Conservation (phyloP, 1,140 invertebrate genomes). For the Gonatopus flavifemur region DNA sequence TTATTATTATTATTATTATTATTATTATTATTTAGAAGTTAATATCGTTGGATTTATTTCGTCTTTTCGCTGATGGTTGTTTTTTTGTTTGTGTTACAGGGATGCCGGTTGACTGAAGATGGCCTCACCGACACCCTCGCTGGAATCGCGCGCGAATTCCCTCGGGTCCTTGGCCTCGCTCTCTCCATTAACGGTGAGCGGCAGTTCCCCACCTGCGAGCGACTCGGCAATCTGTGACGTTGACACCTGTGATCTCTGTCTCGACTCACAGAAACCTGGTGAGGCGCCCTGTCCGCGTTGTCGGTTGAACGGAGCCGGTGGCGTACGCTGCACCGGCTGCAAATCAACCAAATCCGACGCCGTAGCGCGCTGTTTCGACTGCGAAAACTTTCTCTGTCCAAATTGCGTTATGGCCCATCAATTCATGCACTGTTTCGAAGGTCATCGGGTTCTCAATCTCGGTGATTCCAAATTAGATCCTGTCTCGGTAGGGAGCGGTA, state of each 20-base stretch:
- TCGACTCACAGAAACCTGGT: constrained; percentile 76
- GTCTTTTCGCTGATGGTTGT: no score
- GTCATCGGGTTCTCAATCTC: constrained; percentile 84
- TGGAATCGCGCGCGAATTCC: constrained; percentile 89
- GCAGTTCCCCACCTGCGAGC: constrained; percentile 77
- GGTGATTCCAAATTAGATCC: constrained; percentile 64
- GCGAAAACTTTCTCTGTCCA: constrained; percentile 90
- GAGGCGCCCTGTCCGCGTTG: constrained; percentile 83
- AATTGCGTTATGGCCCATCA: constrained; percentile 98
- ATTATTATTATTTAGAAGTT: no score
- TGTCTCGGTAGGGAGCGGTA: no score
- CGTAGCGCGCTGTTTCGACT: constrained; percentile 90
- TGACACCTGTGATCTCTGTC: constrained; percentile 77
- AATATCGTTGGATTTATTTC: no score
- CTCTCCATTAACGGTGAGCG: constrained; percentile 78
- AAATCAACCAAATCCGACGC: constrained; percentile 84
- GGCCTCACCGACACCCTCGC: constrained; percentile 84
- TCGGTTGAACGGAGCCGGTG: constrained; percentile 61
- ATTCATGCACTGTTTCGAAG: constrained; percentile 98
- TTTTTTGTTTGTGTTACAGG: constrained; percentile 58
- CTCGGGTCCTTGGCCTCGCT: constrained; percentile 75
- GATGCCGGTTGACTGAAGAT: constrained; percentile 73
- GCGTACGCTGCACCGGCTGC: constrained; percentile 81
- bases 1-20: no score
- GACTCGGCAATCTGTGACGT: constrained; percentile 79